Percentiles rank a stretch among this genome's conserved stretches.
These are phyloP conservation scores for Natator depressus DNA, from an alignment of 2,113 vertebrate species.

Conservation along the genomic window DNA sequence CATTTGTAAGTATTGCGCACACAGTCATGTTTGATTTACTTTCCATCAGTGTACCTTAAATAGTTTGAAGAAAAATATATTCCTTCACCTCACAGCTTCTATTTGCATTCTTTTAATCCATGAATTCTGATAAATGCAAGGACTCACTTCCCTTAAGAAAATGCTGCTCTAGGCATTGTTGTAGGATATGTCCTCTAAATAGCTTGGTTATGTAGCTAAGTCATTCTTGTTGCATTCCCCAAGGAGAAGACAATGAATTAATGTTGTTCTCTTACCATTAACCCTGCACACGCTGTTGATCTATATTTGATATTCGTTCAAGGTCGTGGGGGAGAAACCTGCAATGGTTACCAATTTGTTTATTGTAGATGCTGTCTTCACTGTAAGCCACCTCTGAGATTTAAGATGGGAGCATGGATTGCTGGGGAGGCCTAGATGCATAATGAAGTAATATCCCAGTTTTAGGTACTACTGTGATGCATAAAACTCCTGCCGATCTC, in stretches of 20 bases:
- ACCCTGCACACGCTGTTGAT: neutral
- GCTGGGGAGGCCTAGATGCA: rapidly evolving
- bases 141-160: neutral
- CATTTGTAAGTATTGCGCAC: neutral
- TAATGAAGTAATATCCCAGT: neutral
- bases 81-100: neutral
- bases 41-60: neutral
- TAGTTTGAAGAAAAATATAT: neutral
- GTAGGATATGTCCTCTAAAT: neutral
- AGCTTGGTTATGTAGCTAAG: neutral
- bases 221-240: neutral
- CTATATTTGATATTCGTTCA: neutral
- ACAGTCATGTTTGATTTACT: neutral
- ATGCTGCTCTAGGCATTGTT: neutral
- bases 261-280: neutral
- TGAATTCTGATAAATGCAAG: neutral
- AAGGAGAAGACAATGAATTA: neutral
- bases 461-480: neutral
- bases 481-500: neutral
- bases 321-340: neutral
- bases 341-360: neutral
- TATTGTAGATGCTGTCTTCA: neutral
- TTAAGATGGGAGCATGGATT: neutral
- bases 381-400: neutral
- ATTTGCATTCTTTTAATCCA: neutral